Percentiles rank a stretch among this genome's conserved stretches.
Evolutionary conservation across 2,797 vertebrate species (phyloP).

Genomic region (Xiphorhynchus erythropygius): DNA sequence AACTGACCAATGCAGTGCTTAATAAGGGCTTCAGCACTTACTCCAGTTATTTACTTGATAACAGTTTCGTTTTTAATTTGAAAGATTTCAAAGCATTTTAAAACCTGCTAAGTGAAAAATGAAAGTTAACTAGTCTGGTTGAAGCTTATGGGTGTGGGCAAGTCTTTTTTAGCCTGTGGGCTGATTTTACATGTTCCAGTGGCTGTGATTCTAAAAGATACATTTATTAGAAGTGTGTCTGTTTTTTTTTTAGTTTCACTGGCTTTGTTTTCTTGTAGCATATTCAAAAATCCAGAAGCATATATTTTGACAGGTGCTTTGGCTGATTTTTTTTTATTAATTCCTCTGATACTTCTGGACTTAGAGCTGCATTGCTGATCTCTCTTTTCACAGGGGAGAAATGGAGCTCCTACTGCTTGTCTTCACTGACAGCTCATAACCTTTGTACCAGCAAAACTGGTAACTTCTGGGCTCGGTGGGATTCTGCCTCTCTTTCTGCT

Average conservation of each 20-base stretch:
- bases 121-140: background rate
- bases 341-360: background rate
- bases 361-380: background rate
- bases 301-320: background rate
- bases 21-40: background rate
- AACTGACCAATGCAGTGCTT: background rate
- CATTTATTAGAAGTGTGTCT: background rate
- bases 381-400: constrained; percentile 70
- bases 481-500: constrained; percentile 17
- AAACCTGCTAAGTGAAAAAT: background rate
- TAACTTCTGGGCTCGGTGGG: background rate
- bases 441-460: constrained; percentile 64
- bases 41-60: background rate
- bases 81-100: background rate
- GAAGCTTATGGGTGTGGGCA: background rate
- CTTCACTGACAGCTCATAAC: constrained; percentile 77
- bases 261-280: background rate
- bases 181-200: background rate
- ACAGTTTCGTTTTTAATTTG: background rate
- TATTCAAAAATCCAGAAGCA: background rate
- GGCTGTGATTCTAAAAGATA: background rate
- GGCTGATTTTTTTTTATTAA: background rate
- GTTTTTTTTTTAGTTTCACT: background rate
- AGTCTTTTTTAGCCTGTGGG: background rate
- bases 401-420: constrained; percentile 75